phyloP scores from a whole-genome alignment of 2,797 vertebrate genomes.

The Neomorphus geoffroyi region DNA sequence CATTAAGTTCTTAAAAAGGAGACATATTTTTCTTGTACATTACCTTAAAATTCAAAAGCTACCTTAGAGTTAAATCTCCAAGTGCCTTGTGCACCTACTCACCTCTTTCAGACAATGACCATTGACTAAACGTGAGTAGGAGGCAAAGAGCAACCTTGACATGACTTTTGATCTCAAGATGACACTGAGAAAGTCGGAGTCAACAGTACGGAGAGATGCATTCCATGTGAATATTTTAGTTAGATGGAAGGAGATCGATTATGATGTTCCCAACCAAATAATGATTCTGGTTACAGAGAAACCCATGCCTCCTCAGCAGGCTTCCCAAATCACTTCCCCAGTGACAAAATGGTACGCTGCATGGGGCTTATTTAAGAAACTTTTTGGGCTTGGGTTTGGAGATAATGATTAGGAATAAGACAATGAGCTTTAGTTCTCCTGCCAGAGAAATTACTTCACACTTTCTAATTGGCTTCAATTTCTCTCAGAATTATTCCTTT shows the following conservation, averaged over 20 bases:
- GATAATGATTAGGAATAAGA: background rate
- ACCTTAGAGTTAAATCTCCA: background rate
- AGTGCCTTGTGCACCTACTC: background rate
- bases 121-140: background rate
- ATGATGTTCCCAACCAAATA: background rate
- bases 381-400: background rate
- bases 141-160: background rate
- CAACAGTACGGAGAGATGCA: background rate
- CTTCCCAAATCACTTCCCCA: background rate
- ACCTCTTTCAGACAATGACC: background rate
- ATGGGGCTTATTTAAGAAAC: background rate
- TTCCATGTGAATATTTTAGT: rapidly evolving
- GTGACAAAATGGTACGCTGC: background rate
- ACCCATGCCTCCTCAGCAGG: background rate
- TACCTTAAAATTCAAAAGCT: background rate
- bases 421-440: background rate
- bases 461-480: background rate
- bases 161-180: background rate
- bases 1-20: background rate
- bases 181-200: background rate
- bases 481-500: background rate
- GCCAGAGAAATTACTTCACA: background rate
- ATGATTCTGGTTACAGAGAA: background rate
- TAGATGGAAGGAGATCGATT: background rate
- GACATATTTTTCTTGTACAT: background rate